These are phyloP conservation scores for Peribatodes rhomboidaria DNA, from an alignment of 2,888 invertebrate genomes.

Conservation along the genomic window DNA sequence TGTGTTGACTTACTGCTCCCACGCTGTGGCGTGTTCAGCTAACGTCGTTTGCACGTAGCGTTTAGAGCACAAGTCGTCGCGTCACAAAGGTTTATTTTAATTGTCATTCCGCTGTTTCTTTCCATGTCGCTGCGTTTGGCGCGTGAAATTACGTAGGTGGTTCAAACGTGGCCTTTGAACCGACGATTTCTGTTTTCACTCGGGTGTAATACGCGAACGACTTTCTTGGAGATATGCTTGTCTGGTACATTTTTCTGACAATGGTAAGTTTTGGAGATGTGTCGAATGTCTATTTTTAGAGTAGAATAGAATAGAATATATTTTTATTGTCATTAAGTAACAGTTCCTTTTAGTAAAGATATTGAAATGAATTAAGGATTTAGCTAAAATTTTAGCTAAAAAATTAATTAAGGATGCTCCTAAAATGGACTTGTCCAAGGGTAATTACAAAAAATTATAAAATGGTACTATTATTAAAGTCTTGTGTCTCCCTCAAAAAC, in stretches of 20 bases:
- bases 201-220: constrained; percentile 1
- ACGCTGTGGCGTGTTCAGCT: constrained; percentile 20
- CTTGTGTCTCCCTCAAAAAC: too few species aligned
- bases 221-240: neutral
- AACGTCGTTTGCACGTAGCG: constrained; percentile 33
- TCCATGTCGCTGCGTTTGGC: constrained; percentile 24
- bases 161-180: constrained; percentile 18
- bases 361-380: too few species aligned
- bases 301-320: too few species aligned
- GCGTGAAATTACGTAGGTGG: constrained; percentile 28
- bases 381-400: too few species aligned
- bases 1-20: neutral
- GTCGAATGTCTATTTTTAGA: too few species aligned
- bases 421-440: too few species aligned
- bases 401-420: too few species aligned
- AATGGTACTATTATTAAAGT: too few species aligned
- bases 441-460: too few species aligned
- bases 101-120: constrained; percentile 42
- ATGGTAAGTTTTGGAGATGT: too few species aligned
- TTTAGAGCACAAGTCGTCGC: constrained; percentile 34
- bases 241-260: neutral
- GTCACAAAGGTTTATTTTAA: constrained; percentile 49
- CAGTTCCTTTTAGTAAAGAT: too few species aligned
- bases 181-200: constrained; percentile 27
- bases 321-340: too few species aligned